Evolutionary conservation across 2,113 vertebrate species (phyloP).

Genomic region (Neodontobutis hainanensis): DNA sequence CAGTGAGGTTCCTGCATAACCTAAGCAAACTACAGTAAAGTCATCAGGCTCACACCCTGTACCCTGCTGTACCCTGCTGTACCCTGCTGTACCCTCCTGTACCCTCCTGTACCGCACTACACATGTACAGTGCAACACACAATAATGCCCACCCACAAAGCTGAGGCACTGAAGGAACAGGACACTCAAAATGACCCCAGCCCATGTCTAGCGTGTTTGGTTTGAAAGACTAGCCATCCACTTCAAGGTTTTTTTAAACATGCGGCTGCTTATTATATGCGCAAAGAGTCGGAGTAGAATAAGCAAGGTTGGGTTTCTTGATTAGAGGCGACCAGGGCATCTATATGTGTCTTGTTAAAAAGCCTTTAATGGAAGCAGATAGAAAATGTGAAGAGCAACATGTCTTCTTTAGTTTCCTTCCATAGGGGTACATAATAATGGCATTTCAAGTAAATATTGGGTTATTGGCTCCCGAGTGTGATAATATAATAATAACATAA

Average conservation of each 20-base stretch:
- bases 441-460: conserved; percentile 2
- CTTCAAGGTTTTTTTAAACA: conserved; percentile 9
- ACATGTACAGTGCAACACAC: conserved; percentile 28
- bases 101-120: conserved; percentile 46
- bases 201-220: conserved; percentile 4
- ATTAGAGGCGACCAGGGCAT: conserved; percentile 18
- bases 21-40: conserved; percentile 53
- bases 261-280: conserved; percentile 20
- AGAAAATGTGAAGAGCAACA: conserved; percentile 1
- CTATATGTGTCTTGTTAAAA: conserved; percentile 27
- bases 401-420: conserved; percentile 2
- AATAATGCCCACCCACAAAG: conserved; percentile 12
- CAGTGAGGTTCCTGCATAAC: conserved; percentile 57
- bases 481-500: background rate
- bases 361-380: conserved; percentile 2
- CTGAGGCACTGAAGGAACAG: conserved; percentile 2
- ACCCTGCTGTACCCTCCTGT: too few relatives aligned
- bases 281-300: background rate
- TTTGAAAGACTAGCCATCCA: conserved; percentile 25
- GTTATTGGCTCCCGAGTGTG: background rate
- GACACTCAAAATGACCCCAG: conserved; percentile 5
- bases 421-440: background rate
- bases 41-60: conserved; percentile 49
- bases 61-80: background rate
- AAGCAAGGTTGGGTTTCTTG: conserved; percentile 12